Evolutionary conservation across 2,113 vertebrate species (phyloP).

Genomic region (Perca flavescens): DNA sequence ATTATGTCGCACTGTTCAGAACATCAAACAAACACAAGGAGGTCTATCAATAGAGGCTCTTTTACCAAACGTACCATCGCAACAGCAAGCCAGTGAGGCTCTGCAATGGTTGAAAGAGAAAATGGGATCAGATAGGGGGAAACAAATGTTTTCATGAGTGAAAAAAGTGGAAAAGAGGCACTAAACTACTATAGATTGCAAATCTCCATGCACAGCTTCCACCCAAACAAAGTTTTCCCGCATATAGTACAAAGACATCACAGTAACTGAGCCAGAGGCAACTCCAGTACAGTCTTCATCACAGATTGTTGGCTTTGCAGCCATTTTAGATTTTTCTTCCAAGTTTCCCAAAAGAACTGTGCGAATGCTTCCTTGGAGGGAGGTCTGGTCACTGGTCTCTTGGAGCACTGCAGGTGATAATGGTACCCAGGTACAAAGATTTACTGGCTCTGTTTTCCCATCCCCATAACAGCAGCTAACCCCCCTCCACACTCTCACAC

Average conservation of each 20-base stretch:
- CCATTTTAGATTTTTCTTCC: slow-evolving; percentile 26
- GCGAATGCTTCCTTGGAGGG: slow-evolving; percentile 30
- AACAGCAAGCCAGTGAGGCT: slow-evolving; percentile 35
- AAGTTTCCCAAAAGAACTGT: slow-evolving; percentile 30
- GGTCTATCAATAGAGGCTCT: slow-evolving; percentile 71
- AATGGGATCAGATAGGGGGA: slow-evolving; percentile 47
- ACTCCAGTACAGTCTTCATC: slow-evolving; percentile 21
- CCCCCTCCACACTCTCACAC: neutral
- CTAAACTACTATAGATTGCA: slow-evolving; percentile 13
- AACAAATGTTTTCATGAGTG: slow-evolving; percentile 50
- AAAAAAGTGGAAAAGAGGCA: slow-evolving; percentile 7
- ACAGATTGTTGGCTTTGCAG: slow-evolving; percentile 10
- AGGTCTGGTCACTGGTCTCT: slow-evolving; percentile 33
- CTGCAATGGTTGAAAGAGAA: slow-evolving; percentile 20
- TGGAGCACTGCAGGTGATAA: slow-evolving; percentile 56
- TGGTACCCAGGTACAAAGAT: slow-evolving; percentile 62
- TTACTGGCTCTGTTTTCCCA: slow-evolving; percentile 44
- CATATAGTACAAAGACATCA: slow-evolving; percentile 31
- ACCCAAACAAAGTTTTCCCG: slow-evolving; percentile 18
- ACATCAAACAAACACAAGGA: slow-evolving; percentile 77
- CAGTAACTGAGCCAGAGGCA: slow-evolving; percentile 12
- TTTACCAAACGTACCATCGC: slow-evolving; percentile 56
- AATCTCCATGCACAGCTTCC: slow-evolving; percentile 40
- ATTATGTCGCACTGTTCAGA: slow-evolving; percentile 76
- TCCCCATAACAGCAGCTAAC: slow-evolving; percentile 36